Base-by-base conservation (phyloP, 1,140 invertebrate genomes). In the Trachymyrmex septentrionalis region DNA sequence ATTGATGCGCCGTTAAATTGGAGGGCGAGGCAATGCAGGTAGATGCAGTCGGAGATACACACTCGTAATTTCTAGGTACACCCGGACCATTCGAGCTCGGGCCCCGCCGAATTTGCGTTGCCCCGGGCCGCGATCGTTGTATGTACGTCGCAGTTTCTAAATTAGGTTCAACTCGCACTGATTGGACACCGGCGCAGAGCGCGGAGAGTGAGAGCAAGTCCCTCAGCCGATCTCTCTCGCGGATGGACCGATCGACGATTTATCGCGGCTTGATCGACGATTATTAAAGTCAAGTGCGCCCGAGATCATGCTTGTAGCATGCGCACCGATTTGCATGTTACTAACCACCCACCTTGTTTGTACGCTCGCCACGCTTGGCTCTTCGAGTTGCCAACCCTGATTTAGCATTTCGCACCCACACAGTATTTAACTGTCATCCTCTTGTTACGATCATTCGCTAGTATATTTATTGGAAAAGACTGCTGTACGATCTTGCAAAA, bases 91-190 rank as follows among this genome's bases (percentile, higher is more conserved):
- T 53, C 16, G 57, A 21, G 21, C 16, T 14, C 57, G 34, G 38
- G 6, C 30, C 27, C 3, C 38, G 48, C 67, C 78, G 69, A 90
- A 90, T 90, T 90, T 89, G 88, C 88, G 88, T 89, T 59, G 85
- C 89, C 89, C 34, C 55, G 57, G 75, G 88, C 80, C 86, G 50
- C 24, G 67, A 86, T 90, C 88, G 89, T 90, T 90, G 80, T 81
- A 77, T 85, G 80, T 81, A 77, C 86, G 86, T 81, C 86, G 81
- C 89, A 73, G 75, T 90, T 88, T 85, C 86, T 90, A 90, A 90
- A 90, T 90, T 88, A 90, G 88, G 77, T 72, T 86, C 80, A 90
- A 90, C 89, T 87, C 75, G 27, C n/a, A 34, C 81, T 90, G 89
- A 90, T 90, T 77, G 88, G 76, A 84, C 85, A 89, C 73, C 85